Percentiles rank a stretch among this genome's conserved stretches.
Evolutionary conservation across 1,140 invertebrate species (phyloP).

Genomic region (Trichoplusia ni): DNA sequence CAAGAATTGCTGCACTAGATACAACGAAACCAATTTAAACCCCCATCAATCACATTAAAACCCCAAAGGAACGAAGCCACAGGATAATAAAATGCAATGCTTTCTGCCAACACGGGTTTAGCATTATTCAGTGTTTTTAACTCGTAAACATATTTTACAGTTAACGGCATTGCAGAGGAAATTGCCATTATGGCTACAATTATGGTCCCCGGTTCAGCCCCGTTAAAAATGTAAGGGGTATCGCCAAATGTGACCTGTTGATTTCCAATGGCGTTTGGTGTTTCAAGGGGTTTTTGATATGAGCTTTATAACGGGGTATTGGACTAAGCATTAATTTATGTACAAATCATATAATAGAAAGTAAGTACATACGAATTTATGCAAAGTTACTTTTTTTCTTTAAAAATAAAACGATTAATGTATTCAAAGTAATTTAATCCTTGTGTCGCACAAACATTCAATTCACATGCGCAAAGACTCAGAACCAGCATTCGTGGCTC

Average conservation of each 20-base stretch:
- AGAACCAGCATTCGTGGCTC: too few relatives aligned
- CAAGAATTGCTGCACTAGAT: too few relatives aligned
- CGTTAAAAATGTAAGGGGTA: not conserved
- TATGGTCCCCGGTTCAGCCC: not conserved
- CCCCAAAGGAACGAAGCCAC: too few relatives aligned
- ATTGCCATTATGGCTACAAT: constrained; percentile 5
- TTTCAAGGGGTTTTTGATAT: not conserved
- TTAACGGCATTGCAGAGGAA: not conserved
- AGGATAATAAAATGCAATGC: not conserved
- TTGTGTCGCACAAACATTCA: too few relatives aligned
- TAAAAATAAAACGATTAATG: too few relatives aligned
- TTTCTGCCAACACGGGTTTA: not conserved
- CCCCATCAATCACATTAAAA: too few relatives aligned
- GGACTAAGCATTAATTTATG: not conserved
- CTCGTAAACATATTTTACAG: constrained; percentile 12
- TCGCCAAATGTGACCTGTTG: constrained; percentile 2
- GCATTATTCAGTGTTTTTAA: not conserved
- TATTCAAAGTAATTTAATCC: too few relatives aligned
- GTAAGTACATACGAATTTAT: too few relatives aligned
- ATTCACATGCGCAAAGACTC: too few relatives aligned
- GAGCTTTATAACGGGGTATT: not conserved
- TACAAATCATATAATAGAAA: too few relatives aligned
- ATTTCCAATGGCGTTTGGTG: not conserved
- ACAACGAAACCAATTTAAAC: too few relatives aligned
- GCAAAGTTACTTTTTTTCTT: too few relatives aligned